Base-by-base conservation (phyloP, 2,113 vertebrate genomes). In the Myocastor coypus region DNA sequence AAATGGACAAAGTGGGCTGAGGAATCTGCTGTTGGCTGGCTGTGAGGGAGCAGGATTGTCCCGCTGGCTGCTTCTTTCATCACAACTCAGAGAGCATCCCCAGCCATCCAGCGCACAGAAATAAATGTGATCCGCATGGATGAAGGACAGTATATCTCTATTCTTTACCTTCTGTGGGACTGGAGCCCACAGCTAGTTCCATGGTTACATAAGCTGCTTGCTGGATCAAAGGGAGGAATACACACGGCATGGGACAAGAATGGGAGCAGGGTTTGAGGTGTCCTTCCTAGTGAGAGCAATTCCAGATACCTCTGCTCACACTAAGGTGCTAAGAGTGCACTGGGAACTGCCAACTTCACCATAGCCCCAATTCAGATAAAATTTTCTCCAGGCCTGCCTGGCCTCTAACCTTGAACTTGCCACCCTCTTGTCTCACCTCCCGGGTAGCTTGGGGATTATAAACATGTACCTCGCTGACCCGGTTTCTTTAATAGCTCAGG, bases 121-220 rank as follows among this genome's bases (percentile, higher is more conserved):
- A 57, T 26, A 30, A 78, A 75, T 71, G 42, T 75, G 81, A n/a
- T 78, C 91, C 80, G 46, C 55, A 55, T 6, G 77, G 55, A 20
- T 5, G 7, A 32, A 34, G 4, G 50, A 55, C 12, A 64, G 1
- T 22, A 2, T 16, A 1, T 5, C n/a, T 85, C 91, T 63, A 30
- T 64, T 84, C 68, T 93, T 61, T 59, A 42, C 10, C 30, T 59
- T 85, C 63, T 89, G 28, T 20, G 71, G 71, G 19, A 87, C 32
- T 82, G 83, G 57, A 66, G 78, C 28, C 20, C 37, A 55, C 34
- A 90, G 42, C 26, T 6, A 81, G 94, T 95, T 89, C 87, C 92
- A 87, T 77, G 96, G 75, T 92, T 80, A 93, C 69, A 3, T 92
- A 94, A 57, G 7, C 22, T 77, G 28, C 42, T 84, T 16, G 9